phyloP scores from a whole-genome alignment of 2,888 invertebrate species.

The Eurytoma californica region DNA sequence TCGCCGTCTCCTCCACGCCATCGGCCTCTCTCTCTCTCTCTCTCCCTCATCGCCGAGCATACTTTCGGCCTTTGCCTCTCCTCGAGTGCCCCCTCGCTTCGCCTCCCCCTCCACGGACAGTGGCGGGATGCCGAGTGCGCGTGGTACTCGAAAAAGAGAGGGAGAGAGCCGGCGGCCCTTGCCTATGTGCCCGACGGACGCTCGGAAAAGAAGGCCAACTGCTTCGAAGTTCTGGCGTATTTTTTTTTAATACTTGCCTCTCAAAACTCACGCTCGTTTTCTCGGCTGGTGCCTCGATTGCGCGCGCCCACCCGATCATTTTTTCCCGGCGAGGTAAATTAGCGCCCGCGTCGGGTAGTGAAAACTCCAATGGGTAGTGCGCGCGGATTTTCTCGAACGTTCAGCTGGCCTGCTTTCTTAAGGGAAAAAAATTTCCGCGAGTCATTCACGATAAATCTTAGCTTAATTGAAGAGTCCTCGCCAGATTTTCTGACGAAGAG shows the following conservation, averaged over 20 bases:
- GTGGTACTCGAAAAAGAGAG: slow-evolving; percentile 7
- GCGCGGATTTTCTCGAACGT: not conserved
- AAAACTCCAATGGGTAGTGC: not conserved
- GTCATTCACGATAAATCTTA: slow-evolving; percentile 1
- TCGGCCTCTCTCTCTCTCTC: not conserved
- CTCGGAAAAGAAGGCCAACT: slow-evolving; percentile 16
- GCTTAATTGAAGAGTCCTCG: slow-evolving; percentile 28
- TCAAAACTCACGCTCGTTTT: not conserved
- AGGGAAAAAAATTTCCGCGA: not conserved
- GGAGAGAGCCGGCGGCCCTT: no score
- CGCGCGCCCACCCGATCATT: not conserved
- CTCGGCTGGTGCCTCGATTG: not conserved
- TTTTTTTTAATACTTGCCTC: not conserved
- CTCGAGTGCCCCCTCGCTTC: not conserved
- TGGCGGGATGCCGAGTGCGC: slow-evolving; percentile 22
- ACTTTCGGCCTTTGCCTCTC: not conserved
- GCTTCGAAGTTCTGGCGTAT: not conserved
- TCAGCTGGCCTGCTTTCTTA: not conserved
- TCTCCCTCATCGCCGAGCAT: not conserved
- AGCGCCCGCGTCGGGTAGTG: no score
- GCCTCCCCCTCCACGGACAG: slow-evolving; percentile 1
- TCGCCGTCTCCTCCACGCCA: not conserved
- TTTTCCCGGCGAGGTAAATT: no score
- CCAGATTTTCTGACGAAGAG: slow-evolving; percentile 35
- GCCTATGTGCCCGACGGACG: not conserved